Evolutionary conservation across 2,888 invertebrate species (phyloP), one percentile per base, ranked within the genome.

Genomic region (Drosophila maculinotata): DNA sequence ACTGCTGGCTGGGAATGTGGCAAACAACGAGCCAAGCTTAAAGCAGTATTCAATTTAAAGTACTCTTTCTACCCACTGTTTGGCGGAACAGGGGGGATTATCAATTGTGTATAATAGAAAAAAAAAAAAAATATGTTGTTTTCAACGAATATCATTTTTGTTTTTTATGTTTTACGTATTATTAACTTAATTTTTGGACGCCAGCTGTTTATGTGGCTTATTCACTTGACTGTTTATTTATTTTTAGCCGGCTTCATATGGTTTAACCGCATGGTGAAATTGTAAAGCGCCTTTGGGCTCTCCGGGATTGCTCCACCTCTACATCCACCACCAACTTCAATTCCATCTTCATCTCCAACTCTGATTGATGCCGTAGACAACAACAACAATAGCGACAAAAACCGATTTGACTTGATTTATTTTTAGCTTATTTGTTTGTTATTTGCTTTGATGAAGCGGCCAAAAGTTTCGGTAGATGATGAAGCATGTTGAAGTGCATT

Each of bases 281-380:
- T 72, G 71, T 82, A 79, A 87, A 81, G 66, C 71, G 76, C 79
- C 83, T 82, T 76, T 69, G 78, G 86, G 71, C 66, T 67, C 59
- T 62, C 59, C 57, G 36, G 12, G 14, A n/a, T 28, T 17, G 42
- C 41, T 51, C 41, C 35, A 38, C 33, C 35, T 44, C 63, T 4
- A 20, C n/a, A n/a, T n/a, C 20, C 20, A 20, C 20, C 20, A 20
- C 20, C 53, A 47, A 23, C 69, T 8, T 20, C 25, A 52, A 14
- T 38, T 31, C 26, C 38, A 62, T 39, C 45, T 57, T 53, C 51
- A 47, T 35, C 57, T 70, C 8, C 25, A 65, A 23, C 49, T 41
- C 83, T 85, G 83, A 83, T 83, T 87, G 80, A 83, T 87, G 83
- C 77, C 75, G 83, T 87, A 70, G 69, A 87, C 78, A 72, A 65